These are phyloP conservation scores for Drosophila tanythrix DNA, from an alignment of 2,888 invertebrate species.

Conservation along the genomic window DNA sequence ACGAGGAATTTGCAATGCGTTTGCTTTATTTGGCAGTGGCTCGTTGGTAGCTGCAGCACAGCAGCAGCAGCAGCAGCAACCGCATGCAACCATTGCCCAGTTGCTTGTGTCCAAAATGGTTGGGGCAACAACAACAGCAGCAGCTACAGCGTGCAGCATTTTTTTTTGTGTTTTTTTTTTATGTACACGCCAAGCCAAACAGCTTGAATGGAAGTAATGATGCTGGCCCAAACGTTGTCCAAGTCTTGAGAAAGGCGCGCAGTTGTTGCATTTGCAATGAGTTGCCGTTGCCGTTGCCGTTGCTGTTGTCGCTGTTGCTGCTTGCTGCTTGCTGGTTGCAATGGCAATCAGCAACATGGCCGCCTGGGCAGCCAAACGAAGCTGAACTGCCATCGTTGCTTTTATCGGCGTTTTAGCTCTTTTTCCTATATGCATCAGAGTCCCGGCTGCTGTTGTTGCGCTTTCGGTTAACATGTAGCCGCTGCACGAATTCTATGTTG, in stretches of 20 bases:
- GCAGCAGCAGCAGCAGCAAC: conserved; percentile 44
- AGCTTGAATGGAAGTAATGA: conserved; percentile 81
- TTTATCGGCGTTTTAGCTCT: conserved; percentile 73
- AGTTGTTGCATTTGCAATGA: conserved; percentile 80
- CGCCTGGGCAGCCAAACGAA: conserved; percentile 81
- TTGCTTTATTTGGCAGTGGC: conserved; percentile 79
- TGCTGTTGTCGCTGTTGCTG: conserved; percentile 47
- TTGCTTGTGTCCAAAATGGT: conserved; percentile 70
- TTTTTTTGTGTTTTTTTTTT: conserved; percentile 56
- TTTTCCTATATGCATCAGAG: conserved; percentile 47
- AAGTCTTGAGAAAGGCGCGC: conserved; percentile 75
- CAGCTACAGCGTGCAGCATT: conserved; percentile 46
- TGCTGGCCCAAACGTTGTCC: conserved; percentile 72
- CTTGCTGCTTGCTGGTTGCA: conserved; percentile 43
- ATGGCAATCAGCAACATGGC: conserved; percentile 75
- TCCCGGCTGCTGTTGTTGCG: conserved; percentile 32
- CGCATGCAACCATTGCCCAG: conserved; percentile 68
- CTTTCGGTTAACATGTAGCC: conserved; percentile 77
- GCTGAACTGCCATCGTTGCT: conserved; percentile 77
- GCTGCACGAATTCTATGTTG: conserved; percentile 83
- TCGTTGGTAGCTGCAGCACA: conserved; percentile 54
- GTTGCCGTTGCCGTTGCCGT: conserved; percentile 55
- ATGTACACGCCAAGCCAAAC: conserved; percentile 78
- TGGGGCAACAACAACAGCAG: conserved; percentile 48
- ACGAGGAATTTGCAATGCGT: conserved; percentile 79